Evolutionary conservation across 2,113 vertebrate genomes (phyloP), one percentile per base, ranked within the genome.

Genomic region (Uropsilus gracilis): DNA sequence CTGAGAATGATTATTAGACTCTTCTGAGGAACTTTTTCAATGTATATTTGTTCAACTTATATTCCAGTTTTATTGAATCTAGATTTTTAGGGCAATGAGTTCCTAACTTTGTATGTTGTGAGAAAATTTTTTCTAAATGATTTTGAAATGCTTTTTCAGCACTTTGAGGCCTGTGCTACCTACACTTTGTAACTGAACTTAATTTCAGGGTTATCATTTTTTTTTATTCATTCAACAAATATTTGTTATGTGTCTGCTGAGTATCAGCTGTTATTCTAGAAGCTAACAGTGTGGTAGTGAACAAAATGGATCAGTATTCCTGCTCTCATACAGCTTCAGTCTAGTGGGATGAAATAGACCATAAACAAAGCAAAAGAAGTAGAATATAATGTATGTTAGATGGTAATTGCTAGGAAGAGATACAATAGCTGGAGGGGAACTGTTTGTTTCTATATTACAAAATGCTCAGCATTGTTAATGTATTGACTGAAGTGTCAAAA

Each of bases 141-240:
- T 81, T 81, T 80, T 84, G 64, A 71, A 61, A 75, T 87, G 64
- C 6, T 42, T 1, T 28, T 95, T 18, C 88, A 55, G 37, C 86
- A 42, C 59, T 94, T 90, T 63, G 91, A 94, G 42, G 13, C 71
- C 30, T 89, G 71, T 71, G 14, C 81, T 95, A 48, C 48, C 17
- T 85, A 13, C 12, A 85, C 64, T 73, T 92, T 78, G 32, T 78
- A 94, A 71, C 77, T 69, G 55, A 85, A 13, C 34, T 94, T 84
- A 87, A 72, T 71, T 94, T 95, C n/a, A 88, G 61, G 63, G 20
- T 66, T 66, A 57, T 72, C 42, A 61, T 92, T 95, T 96, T 61
- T 82, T 71, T 83, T 89, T 13, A 88, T 59, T 37, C 42, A 44
- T 61, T 81, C 59, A 94, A 72, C 12, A 87, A n/a, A 66, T 77